Percentiles rank a stretch among this genome's conserved stretches.
phyloP scores from a whole-genome alignment of 30 jellyfish, hydroid and myxozoan genomes.

The Hydra vulgaris region DNA sequence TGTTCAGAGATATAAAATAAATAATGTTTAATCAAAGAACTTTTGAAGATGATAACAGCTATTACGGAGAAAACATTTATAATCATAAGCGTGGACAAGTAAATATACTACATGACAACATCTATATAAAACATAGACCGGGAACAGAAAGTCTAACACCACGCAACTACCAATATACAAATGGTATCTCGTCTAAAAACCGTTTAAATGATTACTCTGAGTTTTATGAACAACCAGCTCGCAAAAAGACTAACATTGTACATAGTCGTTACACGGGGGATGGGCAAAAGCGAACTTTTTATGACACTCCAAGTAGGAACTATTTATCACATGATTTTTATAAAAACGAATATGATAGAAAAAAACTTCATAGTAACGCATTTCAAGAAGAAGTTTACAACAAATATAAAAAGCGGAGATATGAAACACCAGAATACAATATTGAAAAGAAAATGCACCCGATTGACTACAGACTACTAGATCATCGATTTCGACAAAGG shows the following conservation, averaged over 20 bases:
- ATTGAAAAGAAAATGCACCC: background rate
- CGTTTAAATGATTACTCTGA: background rate
- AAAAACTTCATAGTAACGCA: background rate
- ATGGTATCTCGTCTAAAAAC: background rate
- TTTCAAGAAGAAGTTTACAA: background rate
- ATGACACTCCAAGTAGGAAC: background rate
- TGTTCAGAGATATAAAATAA: too few relatives aligned
- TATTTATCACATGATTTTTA: background rate
- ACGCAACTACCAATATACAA: background rate
- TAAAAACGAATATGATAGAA: background rate
- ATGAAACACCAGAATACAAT: background rate
- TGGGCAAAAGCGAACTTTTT: background rate
- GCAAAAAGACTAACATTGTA: background rate
- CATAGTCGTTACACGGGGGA: background rate
- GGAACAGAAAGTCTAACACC: too few relatives aligned
- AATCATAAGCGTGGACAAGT: background rate
- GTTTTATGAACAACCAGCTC: background rate
- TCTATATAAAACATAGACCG: too few relatives aligned
- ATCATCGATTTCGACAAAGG: background rate
- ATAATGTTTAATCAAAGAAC: too few relatives aligned
- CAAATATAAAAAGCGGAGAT: background rate
- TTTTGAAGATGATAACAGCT: background rate
- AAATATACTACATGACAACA: too few relatives aligned
- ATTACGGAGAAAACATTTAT: background rate
- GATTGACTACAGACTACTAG: too few relatives aligned